Evolutionary conservation across 2,797 vertebrate genomes (phyloP), one percentile per base, ranked within the genome.

Genomic region (Myiotriccus ornatus): DNA sequence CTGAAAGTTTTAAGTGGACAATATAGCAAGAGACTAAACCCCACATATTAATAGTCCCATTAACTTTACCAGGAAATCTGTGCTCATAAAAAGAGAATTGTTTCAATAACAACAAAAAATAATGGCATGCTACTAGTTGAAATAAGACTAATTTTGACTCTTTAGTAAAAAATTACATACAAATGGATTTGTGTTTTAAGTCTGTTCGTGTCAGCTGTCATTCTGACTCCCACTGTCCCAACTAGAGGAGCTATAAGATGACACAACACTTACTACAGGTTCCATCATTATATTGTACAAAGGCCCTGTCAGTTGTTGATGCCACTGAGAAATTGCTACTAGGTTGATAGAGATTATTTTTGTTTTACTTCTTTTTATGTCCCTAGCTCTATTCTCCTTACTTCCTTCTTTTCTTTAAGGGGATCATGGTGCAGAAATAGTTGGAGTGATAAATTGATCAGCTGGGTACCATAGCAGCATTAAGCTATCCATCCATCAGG

Each of bases 301-400:
- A 77, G 64, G 35, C 46, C 39, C 43, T 80, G 53, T 93, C 81
- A 71, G 64, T 70, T 83, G 49, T 60, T 75, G 60, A n/a, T 92
- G 68, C 49, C 87, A 50, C 60, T 71, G 60, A 84, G 89, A 94
- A 95, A 89, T 80, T 87, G 78, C 93, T 62, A 43, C 68, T 53
- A 78, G 47, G 49, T 62, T 91, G 75, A 83, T 69, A 46, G 81
- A 92, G 65, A 78, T 92, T 92, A 93, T 82, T 95, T 94, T 89
- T 94, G 82, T 92, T 96, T 94, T 91, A 93, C 60, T 91, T 90
- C 78, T 89, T 79, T 96, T 93, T 87, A 92, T 85, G 62, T 89
- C 32, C 20, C 65, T 78, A 50, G 5, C 47, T 92, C 78, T 85
- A 9, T 87, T 92, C 78, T 83, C 39, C 49, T n/a, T 85, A 19